These are phyloP conservation scores for Mystacornis crossleyi DNA, from an alignment of 2,113 vertebrate genomes.

Conservation along the genomic window DNA sequence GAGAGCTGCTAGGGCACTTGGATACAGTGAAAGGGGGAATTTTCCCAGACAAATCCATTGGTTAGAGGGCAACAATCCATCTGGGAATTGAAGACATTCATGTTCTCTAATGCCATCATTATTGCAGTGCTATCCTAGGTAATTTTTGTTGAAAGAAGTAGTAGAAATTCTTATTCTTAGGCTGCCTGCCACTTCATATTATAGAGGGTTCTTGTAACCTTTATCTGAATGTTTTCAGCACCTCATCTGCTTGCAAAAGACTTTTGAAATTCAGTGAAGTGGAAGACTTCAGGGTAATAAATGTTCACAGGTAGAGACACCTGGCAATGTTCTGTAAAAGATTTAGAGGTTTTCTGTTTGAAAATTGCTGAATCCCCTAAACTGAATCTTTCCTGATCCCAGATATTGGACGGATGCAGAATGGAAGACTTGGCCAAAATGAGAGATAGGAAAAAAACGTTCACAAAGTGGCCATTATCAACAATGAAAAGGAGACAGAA, in stretches of 20 bases:
- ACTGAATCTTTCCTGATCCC: not conserved
- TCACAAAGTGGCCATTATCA: not conserved
- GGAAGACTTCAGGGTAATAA: slow-evolving; percentile 23
- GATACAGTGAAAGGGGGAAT: not conserved
- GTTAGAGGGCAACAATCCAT: not conserved
- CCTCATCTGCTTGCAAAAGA: not conserved
- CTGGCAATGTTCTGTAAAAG: not conserved
- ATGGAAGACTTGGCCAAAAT: not conserved
- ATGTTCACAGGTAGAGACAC: not conserved
- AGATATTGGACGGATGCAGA: not conserved
- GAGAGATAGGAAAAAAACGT: not conserved
- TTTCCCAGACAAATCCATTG: not conserved
- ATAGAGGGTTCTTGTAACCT: slow-evolving; percentile 28
- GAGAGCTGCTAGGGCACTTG: not conserved
- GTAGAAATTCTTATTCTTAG: not conserved
- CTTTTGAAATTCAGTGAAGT: slow-evolving; percentile 32
- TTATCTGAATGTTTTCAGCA: slow-evolving; percentile 32
- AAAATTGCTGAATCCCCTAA: not conserved
- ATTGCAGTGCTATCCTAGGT: not conserved
- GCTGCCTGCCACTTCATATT: slow-evolving; percentile 4
- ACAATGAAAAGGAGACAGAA: not conserved
- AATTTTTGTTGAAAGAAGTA: not conserved
- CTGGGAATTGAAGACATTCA: not conserved
- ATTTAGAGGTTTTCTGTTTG: not conserved
- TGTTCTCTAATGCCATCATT: not conserved